Conservation (phyloP, 1,140 invertebrate species). For the Panulirus ornatus region DNA sequence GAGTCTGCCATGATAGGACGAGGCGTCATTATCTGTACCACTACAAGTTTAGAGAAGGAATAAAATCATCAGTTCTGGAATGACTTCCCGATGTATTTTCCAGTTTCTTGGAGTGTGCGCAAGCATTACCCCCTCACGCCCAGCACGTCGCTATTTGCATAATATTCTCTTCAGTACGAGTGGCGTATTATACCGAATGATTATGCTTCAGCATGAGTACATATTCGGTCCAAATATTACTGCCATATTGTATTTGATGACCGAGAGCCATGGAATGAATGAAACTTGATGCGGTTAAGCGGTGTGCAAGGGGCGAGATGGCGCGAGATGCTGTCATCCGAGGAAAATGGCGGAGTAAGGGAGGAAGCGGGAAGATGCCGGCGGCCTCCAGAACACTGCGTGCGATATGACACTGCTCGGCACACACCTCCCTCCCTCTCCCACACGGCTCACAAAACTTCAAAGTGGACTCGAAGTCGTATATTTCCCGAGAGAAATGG, state of each 20-base stretch:
- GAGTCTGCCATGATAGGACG: neutral
- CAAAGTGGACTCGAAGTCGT: too few species aligned
- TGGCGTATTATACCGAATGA: neutral
- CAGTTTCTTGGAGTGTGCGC: neutral
- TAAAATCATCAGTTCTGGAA: neutral
- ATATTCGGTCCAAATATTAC: neutral
- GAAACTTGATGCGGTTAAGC: neutral
- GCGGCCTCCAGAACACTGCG: conserved; percentile 31
- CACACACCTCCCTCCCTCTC: neutral
- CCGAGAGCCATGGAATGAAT: neutral
- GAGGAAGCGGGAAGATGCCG: conserved; percentile 44
- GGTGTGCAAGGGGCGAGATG: conserved; percentile 34
- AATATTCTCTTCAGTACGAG: neutral
- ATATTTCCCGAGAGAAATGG: too few species aligned
- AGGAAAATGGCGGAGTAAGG: conserved; percentile 60
- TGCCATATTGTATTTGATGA: neutral
- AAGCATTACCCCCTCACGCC: neutral
- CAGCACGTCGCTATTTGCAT: neutral
- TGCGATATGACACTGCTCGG: conserved; percentile 9
- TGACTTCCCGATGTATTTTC: neutral
- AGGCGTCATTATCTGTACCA: neutral
- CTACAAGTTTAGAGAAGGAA: neutral
- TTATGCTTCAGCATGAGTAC: neutral
- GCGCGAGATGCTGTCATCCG: conserved; percentile 61
- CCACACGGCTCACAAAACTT: too few species aligned